Evolutionary conservation across 1,140 invertebrate genomes (phyloP), one percentile per base, ranked within the genome.

Genomic region (Muscidifurax raptorellus): DNA sequence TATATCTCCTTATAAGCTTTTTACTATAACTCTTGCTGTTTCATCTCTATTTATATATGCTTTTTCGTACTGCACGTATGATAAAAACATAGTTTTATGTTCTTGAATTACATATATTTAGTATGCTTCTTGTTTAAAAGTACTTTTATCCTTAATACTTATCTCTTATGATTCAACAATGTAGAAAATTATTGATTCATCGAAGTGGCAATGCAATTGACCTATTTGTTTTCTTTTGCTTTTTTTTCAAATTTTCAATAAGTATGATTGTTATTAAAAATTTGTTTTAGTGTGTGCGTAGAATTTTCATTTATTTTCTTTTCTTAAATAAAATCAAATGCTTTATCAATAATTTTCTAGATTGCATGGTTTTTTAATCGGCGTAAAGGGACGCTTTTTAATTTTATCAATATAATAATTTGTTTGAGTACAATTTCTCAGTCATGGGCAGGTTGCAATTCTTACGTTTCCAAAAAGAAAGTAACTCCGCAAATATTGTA

Each of bases 401-500:
- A 40, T 40, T 40, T 12, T 40, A 40, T 40, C 36, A 0, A 40
- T 40, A 40, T 40, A 40, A 40, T 40, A 4, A 77, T 67, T 67
- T 27, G 9, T 40, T 36, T 12, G 28, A 66, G 13, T 66, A 44
- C 12, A 80, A 80, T 64, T 69, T 25, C 3, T 67, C n/a, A 69
- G 32, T 69, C 12, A 22, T 80, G 32, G 32, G 15, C 28, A 59
- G 4, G 36, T 67, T 59, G 52, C 52, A 59, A 3, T 59, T 7
- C 22, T 59, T 27, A 40, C 52, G 28, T 52, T 81, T 59, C 30
- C 18, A 22, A 81, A 80, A 25, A 66, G 52, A 81, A 59, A 74
- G 69, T 36, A 72, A 36, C 12, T 74, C 0, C 44, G 27, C 18
- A 59, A 74, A 59, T 44, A 47, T 22, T 80, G 28, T 2, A 47